These are phyloP conservation scores for Ellobius talpinus DNA, from an alignment of 2,113 vertebrate species.

Conservation along the genomic window DNA sequence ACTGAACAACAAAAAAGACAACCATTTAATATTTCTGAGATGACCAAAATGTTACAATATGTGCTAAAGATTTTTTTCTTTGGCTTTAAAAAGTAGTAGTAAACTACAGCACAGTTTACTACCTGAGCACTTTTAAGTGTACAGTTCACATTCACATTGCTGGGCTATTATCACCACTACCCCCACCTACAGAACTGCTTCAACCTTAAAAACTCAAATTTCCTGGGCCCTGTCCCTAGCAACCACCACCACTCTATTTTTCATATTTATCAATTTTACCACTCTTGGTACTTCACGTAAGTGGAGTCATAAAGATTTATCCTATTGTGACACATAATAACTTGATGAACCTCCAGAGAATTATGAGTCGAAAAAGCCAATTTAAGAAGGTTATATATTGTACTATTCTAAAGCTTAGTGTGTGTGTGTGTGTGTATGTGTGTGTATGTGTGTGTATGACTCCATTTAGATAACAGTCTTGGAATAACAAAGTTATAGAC, in stretches of 20 bases:
- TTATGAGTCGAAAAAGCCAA: conserved; percentile 15
- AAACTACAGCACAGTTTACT: not conserved
- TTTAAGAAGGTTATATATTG: not conserved
- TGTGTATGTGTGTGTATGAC: not conserved
- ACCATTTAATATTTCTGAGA: not conserved
- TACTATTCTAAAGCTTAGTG: not conserved
- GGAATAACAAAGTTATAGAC: conserved; percentile 13
- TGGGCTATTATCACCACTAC: not conserved
- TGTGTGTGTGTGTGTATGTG: too few species aligned
- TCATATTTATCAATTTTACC: not conserved
- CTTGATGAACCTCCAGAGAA: conserved; percentile 33
- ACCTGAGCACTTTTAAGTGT: not conserved
- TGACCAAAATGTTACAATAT: conserved; percentile 4
- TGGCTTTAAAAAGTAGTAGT: not conserved
- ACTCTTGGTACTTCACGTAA: conserved; percentile 1
- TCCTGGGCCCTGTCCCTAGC: not conserved
- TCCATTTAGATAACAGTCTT: conserved; percentile 2
- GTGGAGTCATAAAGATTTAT: not conserved
- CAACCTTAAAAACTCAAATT: not conserved
- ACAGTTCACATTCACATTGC: not conserved
- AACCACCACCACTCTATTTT: not conserved
- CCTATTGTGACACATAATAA: conserved; percentile 13
- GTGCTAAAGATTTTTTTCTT: not conserved
- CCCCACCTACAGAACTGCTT: not conserved
- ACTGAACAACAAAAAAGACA: conserved; percentile 24